Percentiles rank a stretch among this genome's conserved stretches.
phyloP scores from a whole-genome alignment of 92 coral and sea anemone genomes.

The Nematostella vectensis region DNA sequence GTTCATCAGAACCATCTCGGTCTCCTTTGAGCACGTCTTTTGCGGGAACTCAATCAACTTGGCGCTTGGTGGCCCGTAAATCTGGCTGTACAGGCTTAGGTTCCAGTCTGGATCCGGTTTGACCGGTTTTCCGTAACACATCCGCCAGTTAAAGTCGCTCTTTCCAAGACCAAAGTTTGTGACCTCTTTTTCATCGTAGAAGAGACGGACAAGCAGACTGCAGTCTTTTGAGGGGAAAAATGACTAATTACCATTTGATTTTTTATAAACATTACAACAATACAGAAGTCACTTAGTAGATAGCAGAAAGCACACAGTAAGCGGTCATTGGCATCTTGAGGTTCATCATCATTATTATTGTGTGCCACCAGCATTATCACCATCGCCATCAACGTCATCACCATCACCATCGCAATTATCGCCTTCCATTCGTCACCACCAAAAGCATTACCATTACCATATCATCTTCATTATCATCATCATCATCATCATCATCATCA shows the following conservation, averaged over 20 bases:
- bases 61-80: conserved; percentile 52
- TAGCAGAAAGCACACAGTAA: too few species aligned
- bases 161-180: conserved; percentile 27
- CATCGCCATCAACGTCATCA: too few species aligned
- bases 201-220: conserved; percentile 28
- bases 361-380: too few species aligned
- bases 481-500: too few species aligned
- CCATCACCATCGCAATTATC: too few species aligned
- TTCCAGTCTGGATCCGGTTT: conserved; percentile 7
- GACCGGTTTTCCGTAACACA: conserved; percentile 36
- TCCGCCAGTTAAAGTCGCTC: conserved; percentile 37
- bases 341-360: too few species aligned
- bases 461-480: too few species aligned
- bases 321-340: too few species aligned
- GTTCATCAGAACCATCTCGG: conserved; percentile 32
- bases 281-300: not conserved
- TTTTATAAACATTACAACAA: not conserved
- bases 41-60: conserved; percentile 49
- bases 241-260: too few species aligned
- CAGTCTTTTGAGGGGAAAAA: too few species aligned
- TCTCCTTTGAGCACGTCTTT: conserved; percentile 24
- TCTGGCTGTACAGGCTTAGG: conserved; percentile 18
- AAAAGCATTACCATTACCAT: too few species aligned
- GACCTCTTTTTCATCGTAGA: conserved; percentile 38
- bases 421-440: too few species aligned